Percentiles rank a stretch among this genome's conserved stretches.
These are phyloP conservation scores for Tetraneura akinire DNA, from an alignment of 1,140 invertebrate species.

Conservation along the genomic window DNA sequence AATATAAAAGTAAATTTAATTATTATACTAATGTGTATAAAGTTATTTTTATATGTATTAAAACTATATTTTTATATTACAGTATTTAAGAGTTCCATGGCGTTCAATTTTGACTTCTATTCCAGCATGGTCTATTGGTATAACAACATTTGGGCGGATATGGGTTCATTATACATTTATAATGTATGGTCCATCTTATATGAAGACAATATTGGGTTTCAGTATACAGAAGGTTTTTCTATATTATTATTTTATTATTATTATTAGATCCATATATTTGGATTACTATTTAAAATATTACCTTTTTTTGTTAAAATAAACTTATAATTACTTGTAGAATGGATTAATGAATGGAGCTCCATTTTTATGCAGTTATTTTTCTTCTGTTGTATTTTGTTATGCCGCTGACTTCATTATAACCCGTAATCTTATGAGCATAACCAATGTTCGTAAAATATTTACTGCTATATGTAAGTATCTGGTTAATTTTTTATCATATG, in stretches of 20 bases:
- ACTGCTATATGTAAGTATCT: conserved; percentile 64
- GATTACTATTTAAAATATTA: no score
- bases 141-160: conserved; percentile 73
- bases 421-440: conserved; percentile 64
- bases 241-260: no score
- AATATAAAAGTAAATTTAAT: conserved; percentile 59
- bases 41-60: not conserved
- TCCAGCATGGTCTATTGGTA: conserved; percentile 79
- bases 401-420: conserved; percentile 68
- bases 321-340: conserved; percentile 61
- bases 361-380: conserved; percentile 71
- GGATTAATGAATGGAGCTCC: conserved; percentile 69
- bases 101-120: conserved; percentile 71
- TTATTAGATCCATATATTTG: no score
- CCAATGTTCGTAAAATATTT: conserved; percentile 70
- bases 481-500: not conserved
- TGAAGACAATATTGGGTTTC: conserved; percentile 70
- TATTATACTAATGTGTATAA: not conserved
- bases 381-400: conserved; percentile 72
- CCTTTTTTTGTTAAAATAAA: not conserved
- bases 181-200: conserved; percentile 71
- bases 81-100: conserved; percentile 70
- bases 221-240: conserved; percentile 70
- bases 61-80: not conserved
- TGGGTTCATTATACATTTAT: conserved; percentile 75